Evolutionary conservation across 2,888 invertebrate species (phyloP).

Genomic region (Drosophila macrospina): DNA sequence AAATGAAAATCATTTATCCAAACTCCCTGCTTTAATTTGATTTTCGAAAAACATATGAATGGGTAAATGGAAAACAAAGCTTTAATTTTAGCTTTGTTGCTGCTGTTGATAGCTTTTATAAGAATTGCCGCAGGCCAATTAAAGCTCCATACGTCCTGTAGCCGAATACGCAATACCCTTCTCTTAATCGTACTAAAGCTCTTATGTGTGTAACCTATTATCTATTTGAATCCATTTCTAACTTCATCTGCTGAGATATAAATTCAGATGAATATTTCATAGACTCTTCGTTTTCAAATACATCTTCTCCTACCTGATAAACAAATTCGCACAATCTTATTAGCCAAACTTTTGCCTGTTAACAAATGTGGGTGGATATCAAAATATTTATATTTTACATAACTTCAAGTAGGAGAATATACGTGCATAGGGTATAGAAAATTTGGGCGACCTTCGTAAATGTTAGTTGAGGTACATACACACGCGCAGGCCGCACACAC

Average conservation of each 20-base stretch:
- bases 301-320: too few relatives aligned
- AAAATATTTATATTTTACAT: not conserved
- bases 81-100: conserved; percentile 10
- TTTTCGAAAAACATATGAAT: conserved; percentile 4
- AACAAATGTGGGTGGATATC: too few relatives aligned
- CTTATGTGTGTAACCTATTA: too few relatives aligned
- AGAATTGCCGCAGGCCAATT: conserved; percentile 10
- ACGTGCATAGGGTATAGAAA: not conserved
- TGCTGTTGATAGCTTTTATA: conserved; percentile 15
- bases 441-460: not conserved
- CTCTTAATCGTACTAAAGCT: too few relatives aligned
- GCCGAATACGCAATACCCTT: conserved; percentile 1
- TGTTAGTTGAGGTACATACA: not conserved
- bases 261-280: too few relatives aligned
- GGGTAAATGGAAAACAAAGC: conserved; percentile 14
- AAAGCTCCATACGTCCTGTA: not conserved
- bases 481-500: not conserved
- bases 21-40: conserved; percentile 1
- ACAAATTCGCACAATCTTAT: too few relatives aligned
- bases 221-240: too few relatives aligned
- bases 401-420: not conserved
- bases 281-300: too few relatives aligned
- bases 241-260: too few relatives aligned
- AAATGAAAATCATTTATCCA: not conserved
- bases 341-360: too few relatives aligned